A percentile compares a stretch with the other conserved stretches of the same genome.
These are phyloP conservation scores for Podocnemis expansa DNA, from an alignment of 2,113 vertebrate species.

Conservation along the genomic window DNA sequence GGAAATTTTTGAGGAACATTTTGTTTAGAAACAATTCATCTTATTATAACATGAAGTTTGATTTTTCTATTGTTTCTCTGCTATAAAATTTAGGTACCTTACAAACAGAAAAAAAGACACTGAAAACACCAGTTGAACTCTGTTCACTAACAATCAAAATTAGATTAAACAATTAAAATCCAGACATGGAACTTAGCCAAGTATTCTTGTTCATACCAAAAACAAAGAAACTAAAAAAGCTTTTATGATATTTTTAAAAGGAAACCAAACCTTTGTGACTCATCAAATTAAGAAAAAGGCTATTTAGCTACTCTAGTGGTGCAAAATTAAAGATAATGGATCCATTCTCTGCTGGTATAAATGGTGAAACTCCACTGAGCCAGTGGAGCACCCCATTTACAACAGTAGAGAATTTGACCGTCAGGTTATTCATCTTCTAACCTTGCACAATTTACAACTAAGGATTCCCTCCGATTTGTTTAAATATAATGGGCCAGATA, in stretches of 20 bases:
- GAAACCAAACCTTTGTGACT: not conserved
- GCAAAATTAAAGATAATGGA: not conserved
- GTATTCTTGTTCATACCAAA: conserved; percentile 24
- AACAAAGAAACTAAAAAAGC: no score
- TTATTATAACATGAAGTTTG: conserved; percentile 47
- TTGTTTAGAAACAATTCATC: conserved; percentile 52
- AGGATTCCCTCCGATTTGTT: not conserved
- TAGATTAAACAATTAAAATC: conserved; percentile 37
- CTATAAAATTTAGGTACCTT: not conserved
- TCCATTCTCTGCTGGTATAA: not conserved
- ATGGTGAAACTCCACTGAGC: not conserved
- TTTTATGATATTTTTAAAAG: conserved; percentile 48
- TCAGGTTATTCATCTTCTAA: not conserved
- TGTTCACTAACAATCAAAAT: not conserved
- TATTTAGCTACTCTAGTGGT: not conserved
- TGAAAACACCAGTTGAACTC: not conserved
- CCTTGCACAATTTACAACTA: not conserved
- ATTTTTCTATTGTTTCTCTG: conserved; percentile 47
- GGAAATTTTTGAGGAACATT: conserved; percentile 47
- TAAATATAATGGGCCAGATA: not conserved
- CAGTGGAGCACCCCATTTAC: fast-evolving
- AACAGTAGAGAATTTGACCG: not conserved
- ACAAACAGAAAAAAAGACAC: not conserved
- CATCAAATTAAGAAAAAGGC: not conserved
- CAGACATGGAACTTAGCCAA: conserved; percentile 37